These are phyloP conservation scores for Ectropis crepuscularia DNA, from an alignment of 2,888 invertebrate species.

Conservation along the genomic window DNA sequence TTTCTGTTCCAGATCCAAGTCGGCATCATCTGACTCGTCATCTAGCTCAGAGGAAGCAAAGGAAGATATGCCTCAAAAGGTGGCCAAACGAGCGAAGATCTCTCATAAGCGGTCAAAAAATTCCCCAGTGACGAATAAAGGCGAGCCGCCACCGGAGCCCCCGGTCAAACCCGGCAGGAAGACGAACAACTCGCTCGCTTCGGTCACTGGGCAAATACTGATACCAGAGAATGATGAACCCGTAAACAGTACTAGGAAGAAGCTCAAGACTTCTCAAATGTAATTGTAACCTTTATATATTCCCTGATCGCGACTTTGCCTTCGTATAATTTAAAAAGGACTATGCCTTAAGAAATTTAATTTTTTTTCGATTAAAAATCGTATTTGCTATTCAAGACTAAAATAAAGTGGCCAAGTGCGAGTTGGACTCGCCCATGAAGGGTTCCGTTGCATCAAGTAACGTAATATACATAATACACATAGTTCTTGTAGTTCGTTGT, in stretches of 20 bases:
- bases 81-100: conserved; percentile 62
- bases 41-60: conserved; percentile 61
- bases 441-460: too few species aligned
- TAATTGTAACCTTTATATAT: conserved; percentile 57
- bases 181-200: conserved; percentile 94
- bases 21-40: conserved; percentile 67
- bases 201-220: conserved; percentile 92
- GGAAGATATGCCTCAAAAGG: conserved; percentile 74
- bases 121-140: conserved; percentile 67
- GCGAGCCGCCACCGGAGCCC: conserved; percentile 71
- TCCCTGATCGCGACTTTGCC: too few species aligned
- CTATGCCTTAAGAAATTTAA: too few species aligned
- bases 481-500: too few species aligned
- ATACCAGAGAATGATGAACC: conserved; percentile 85
- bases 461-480: too few species aligned
- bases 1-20: conserved; percentile 62
- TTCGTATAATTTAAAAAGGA: too few species aligned
- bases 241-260: conserved; percentile 80
- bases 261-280: conserved; percentile 89
- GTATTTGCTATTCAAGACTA: too few species aligned
- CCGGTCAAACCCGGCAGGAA: conserved; percentile 87
- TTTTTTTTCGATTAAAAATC: too few species aligned
- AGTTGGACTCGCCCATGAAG: too few species aligned
- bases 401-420: too few species aligned
- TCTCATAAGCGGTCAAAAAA: conserved; percentile 73